Percentiles rank a stretch among this genome's conserved stretches.
Conservation (phyloP, 2,888 invertebrate species). For the Leucophenga maculata region DNA sequence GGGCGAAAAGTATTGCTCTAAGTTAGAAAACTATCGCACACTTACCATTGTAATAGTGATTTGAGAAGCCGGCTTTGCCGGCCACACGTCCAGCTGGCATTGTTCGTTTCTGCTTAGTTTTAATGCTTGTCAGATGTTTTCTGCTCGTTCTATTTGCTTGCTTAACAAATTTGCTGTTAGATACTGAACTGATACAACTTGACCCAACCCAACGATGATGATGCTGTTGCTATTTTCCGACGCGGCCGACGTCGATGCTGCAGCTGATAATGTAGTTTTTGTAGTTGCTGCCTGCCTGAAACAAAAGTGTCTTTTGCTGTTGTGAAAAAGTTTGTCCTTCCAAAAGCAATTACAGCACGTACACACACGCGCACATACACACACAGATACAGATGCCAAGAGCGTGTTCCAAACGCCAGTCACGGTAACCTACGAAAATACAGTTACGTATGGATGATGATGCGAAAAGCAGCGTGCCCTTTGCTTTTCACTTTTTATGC, state of each 20-base stretch:
- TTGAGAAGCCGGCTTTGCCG: slow-evolving; percentile 72
- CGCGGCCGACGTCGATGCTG: neutral
- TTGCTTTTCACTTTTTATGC: neutral
- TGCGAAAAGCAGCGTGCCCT: neutral
- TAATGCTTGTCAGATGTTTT: neutral
- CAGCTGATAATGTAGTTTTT: slow-evolving; percentile 4
- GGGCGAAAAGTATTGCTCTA: no score
- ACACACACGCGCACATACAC: slow-evolving; percentile 4
- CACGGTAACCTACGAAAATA: slow-evolving; percentile 6
- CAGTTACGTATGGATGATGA: slow-evolving; percentile 30
- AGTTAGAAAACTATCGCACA: neutral
- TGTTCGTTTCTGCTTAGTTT: slow-evolving; percentile 35
- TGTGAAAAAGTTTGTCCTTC: slow-evolving; percentile 31
- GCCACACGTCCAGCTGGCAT: slow-evolving; percentile 73
- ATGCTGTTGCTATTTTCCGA: neutral
- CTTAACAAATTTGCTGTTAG: neutral
- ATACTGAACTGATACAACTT: no score
- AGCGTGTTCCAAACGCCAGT: neutral
- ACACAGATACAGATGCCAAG: neutral
- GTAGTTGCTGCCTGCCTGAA: neutral
- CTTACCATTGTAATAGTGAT: slow-evolving; percentile 71
- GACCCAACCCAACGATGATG: neutral
- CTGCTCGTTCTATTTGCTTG: slow-evolving; percentile 3
- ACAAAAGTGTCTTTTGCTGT: neutral
- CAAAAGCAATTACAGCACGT: slow-evolving; percentile 2